phyloP scores from a whole-genome alignment of 2,797 vertebrate genomes.

The Coregonus sp. region DNA sequence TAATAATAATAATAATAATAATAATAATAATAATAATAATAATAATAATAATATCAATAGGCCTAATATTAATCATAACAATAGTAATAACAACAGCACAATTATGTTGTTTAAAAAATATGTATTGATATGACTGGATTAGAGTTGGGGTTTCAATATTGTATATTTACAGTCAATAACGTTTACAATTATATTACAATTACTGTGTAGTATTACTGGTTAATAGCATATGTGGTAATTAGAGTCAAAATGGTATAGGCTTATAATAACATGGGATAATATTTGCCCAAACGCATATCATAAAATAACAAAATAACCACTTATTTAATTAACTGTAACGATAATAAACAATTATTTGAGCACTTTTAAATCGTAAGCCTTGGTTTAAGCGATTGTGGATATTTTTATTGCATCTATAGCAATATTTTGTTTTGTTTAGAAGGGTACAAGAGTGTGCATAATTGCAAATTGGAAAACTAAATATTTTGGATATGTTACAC shows the following conservation, averaged over 20 bases:
- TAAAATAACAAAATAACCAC: neutral
- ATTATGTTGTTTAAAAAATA: neutral
- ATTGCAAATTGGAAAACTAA: neutral
- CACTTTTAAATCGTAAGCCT: neutral
- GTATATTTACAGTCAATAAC: neutral
- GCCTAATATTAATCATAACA: constrained; percentile 3
- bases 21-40: neutral
- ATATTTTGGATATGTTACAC: neutral
- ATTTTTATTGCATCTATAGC: neutral
- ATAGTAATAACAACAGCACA: neutral
- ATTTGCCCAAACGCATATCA: neutral
- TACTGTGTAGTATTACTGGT: neutral
- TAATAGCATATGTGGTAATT: neutral
- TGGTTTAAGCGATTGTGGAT: neutral
- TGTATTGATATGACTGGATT: neutral
- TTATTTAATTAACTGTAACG: neutral
- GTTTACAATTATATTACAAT: neutral
- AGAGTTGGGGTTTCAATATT: neutral
- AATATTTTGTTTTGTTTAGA: neutral
- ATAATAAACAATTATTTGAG: neutral
- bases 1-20: constrained; percentile 7
- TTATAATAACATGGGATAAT: neutral
- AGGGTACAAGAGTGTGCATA: neutral
- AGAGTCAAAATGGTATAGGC: neutral
- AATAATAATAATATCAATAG: constrained; percentile 1